phyloP scores from a whole-genome alignment of 1,140 invertebrate genomes.

The Teleopsis dalmanni region DNA sequence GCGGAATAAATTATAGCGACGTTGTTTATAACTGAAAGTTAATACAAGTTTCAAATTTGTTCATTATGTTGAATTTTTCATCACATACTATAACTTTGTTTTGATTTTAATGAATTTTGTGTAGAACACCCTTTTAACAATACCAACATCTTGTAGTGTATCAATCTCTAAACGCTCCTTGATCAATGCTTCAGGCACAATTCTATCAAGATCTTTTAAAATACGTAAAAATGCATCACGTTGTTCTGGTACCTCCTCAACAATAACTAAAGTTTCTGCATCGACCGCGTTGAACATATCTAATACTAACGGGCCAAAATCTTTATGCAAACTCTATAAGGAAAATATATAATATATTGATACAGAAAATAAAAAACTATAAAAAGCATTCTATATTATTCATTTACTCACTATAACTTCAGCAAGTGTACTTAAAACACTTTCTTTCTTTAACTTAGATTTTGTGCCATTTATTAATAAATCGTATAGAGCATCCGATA shows the following conservation, averaged over 20 bases:
- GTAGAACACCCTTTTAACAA: slow-evolving; percentile 85
- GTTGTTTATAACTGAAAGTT: slow-evolving; percentile 90
- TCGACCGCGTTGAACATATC: slow-evolving; percentile 74
- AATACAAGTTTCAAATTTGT: slow-evolving; percentile 14
- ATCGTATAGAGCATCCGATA: slow-evolving; percentile 52
- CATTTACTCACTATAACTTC: slow-evolving; percentile 59
- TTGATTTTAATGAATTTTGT: slow-evolving; percentile 97
- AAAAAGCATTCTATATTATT: neutral
- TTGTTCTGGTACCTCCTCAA: slow-evolving; percentile 56
- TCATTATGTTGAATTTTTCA: slow-evolving; percentile 7
- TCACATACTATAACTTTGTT: slow-evolving; percentile 92
- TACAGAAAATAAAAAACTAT: neutral
- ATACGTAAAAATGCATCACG: slow-evolving; percentile 67
- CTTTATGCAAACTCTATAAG: slow-evolving; percentile 60
- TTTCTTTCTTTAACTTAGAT: slow-evolving; percentile 63
- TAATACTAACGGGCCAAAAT: slow-evolving; percentile 67
- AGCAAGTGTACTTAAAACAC: slow-evolving; percentile 55
- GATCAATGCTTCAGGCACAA: slow-evolving; percentile 75
- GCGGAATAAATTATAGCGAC: slow-evolving; percentile 96
- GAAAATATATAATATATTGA: slow-evolving; percentile 15
- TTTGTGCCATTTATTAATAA: slow-evolving; percentile 62
- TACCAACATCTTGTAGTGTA: slow-evolving; percentile 83
- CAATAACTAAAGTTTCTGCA: slow-evolving; percentile 57
- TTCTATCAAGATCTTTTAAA: slow-evolving; percentile 69
- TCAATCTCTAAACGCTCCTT: slow-evolving; percentile 92